phyloP scores from a whole-genome alignment of 2,797 vertebrate species.

The Anolis apletophallus region DNA sequence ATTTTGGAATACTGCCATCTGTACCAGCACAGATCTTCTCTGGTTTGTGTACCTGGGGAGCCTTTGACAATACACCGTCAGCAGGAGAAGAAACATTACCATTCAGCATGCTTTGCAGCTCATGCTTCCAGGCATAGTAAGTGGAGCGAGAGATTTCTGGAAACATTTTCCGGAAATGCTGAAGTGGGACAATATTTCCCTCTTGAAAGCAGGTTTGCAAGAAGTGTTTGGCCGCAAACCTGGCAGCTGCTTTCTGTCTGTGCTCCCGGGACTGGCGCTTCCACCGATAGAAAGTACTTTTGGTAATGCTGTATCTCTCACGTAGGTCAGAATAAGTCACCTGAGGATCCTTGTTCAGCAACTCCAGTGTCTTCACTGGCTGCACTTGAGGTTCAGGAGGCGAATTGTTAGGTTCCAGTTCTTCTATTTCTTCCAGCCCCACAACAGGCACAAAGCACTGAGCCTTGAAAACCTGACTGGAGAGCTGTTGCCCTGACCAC shows the following conservation, averaged over 20 bases:
- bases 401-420: constrained; percentile 70
- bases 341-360: constrained; percentile 79
- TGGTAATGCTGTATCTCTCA: constrained; percentile 90
- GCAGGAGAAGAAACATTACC: constrained; percentile 66
- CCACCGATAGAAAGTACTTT: constrained; percentile 96
- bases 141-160: constrained; percentile 94
- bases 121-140: constrained; percentile 96
- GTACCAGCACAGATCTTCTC: constrained; percentile 81
- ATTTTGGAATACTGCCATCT: constrained; percentile 42
- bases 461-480: constrained; percentile 85
- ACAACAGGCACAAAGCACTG: constrained; percentile 91
- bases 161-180: constrained; percentile 91
- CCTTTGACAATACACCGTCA: constrained; percentile 70
- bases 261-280: constrained; percentile 91
- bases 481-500: constrained; percentile 91
- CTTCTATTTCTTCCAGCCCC: constrained; percentile 80
- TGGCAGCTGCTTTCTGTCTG: constrained; percentile 88
- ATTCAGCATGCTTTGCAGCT: constrained; percentile 79
- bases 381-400: constrained; percentile 71
- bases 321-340: constrained; percentile 88
- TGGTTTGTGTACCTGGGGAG: constrained; percentile 75
- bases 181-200: constrained; percentile 87
- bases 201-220: constrained; percentile 89
- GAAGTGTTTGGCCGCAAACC: constrained; percentile 94
- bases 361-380: constrained; percentile 78